A percentile compares a stretch with the other conserved stretches of the same genome.
Conservation (phyloP, 2,113 vertebrate genomes). For the mouse (Mus musculus) region GRCm39 chr10:108544001-108544500, state of each 20-base stretch:
- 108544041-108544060: background rate
- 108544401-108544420: background rate
- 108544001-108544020: background rate
- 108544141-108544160: background rate
- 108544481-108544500: background rate
- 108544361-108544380: background rate
- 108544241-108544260: background rate
- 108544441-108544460: background rate
- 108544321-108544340: background rate
- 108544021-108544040: background rate
- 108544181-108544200: background rate
- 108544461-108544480: background rate
- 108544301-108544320: background rate
- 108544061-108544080: background rate
- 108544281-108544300: background rate
- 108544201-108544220: background rate
- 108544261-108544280: background rate
- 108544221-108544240: no score
- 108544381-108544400: background rate
- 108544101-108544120: background rate
- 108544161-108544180: slow-evolving; percentile 10
- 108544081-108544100: background rate
- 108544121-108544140: background rate
- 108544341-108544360: background rate
- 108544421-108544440: background rate